Evolutionary conservation across 2,888 invertebrate species (phyloP), one percentile per base, ranked within the genome.

Genomic region (Cylloceria caligata): DNA sequence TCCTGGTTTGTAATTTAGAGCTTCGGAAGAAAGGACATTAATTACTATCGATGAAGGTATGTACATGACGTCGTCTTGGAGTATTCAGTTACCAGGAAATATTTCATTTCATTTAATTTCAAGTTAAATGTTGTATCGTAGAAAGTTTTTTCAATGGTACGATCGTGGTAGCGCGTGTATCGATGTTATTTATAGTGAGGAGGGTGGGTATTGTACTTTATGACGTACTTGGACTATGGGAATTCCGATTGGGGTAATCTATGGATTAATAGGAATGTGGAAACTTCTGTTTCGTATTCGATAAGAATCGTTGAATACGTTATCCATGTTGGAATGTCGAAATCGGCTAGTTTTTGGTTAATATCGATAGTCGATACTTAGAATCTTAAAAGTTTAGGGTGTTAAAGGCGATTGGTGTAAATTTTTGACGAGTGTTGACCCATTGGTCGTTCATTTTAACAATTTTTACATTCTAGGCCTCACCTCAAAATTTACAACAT

Each of bases 1-100:
- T 73, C 73, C 72, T 47, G 73, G 67, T 65, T 72, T 79, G 67
- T 30, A 39, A 13, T 79, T 72, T 67, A 60, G 67, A 67, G 55
- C 65, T 34, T 42, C n/a, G 11, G 24, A 39, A 6, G 49, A 27
- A 27, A 47, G 57, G 57, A 79, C 73, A 67, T 79, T 79, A 79
- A 73, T 79, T 39, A 60, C 79, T 39, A 67, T 72, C 55, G 39
- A 72, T 73, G 27, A 19, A 27, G 34, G 57, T 39, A 24, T 47
- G 55, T 30, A 55, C 39, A 65, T 45, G 2, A 2, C 47, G 47
- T 4, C 47, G 21, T 21, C 19, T 21, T 16, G 19, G 19, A 39
- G 62, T 24, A 24, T 55, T 49, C 19, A n/a, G 19, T 49, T 49
- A 49, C 49, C 49, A 49, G 19, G 49, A 21, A 21, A 49, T 13